Conservation (phyloP, 2,797 vertebrate genomes). For the Pyrocephalus nanus region DNA sequence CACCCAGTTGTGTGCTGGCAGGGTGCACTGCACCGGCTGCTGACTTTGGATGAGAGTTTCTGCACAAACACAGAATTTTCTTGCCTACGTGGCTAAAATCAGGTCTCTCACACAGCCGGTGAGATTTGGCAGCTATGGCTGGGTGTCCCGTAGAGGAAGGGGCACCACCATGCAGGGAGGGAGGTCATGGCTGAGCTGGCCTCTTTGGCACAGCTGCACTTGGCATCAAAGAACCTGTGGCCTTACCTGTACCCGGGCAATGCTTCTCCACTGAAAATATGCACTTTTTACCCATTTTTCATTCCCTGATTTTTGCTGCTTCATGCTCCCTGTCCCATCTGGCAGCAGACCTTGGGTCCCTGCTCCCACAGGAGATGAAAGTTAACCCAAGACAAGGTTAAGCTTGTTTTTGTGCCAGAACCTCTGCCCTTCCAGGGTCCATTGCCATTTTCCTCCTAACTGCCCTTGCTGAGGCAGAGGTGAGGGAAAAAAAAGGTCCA, state of each 20-base stretch:
- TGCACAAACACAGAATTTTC: background rate
- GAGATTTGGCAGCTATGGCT: accelerated
- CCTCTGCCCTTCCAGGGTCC: accelerated
- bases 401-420: accelerated
- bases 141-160: background rate
- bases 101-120: accelerated
- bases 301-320: background rate
- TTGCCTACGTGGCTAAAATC: background rate
- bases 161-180: accelerated
- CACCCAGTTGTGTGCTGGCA: background rate
- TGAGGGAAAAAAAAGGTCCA: background rate
- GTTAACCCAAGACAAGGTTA: accelerated
- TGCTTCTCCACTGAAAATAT: background rate
- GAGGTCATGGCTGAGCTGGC: accelerated
- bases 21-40: background rate
- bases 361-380: accelerated
- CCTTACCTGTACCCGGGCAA: no score
- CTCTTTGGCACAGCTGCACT: accelerated
- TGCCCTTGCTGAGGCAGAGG: accelerated
- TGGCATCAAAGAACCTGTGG: accelerated
- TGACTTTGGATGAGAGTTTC: background rate
- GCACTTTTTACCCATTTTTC: accelerated
- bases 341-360: accelerated
- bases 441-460: accelerated
- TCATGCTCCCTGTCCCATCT: accelerated